These are phyloP conservation scores for Sinhomidia bicolor DNA, from an alignment of 2,888 invertebrate species.

Conservation along the genomic window DNA sequence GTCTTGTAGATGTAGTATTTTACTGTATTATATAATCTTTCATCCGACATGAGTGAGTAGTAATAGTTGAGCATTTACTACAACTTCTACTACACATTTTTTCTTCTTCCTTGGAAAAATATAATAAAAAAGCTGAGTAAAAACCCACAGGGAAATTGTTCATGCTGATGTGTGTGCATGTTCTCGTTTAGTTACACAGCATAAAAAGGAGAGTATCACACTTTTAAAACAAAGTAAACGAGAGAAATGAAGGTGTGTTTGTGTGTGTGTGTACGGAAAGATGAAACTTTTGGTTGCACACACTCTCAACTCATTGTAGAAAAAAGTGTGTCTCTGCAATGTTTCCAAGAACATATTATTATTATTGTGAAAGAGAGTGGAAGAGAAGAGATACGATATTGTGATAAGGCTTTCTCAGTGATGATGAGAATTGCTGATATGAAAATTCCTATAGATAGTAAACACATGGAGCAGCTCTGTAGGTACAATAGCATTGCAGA, in stretches of 20 bases:
- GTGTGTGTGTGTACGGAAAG: too few relatives aligned
- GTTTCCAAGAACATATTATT: background rate
- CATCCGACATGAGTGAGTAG: conserved; percentile 64
- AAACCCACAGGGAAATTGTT: conserved; percentile 49
- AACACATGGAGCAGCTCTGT: too few relatives aligned
- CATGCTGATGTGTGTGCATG: background rate
- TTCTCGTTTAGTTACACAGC: background rate
- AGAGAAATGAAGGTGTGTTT: background rate
- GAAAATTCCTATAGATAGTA: conserved; percentile 10
- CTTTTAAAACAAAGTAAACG: conserved; percentile 1
- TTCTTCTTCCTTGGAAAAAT: background rate
- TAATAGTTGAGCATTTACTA: conserved; percentile 44
- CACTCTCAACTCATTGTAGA: conserved; percentile 1
- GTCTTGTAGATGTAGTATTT: conserved; percentile 39
- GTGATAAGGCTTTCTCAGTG: background rate
- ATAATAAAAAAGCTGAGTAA: background rate
- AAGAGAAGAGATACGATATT: background rate
- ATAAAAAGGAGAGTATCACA: background rate
- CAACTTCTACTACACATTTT: conserved; percentile 14
- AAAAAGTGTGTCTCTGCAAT: background rate
- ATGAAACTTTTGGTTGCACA: too few relatives aligned
- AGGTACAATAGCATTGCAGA: background rate
- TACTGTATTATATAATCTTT: conserved; percentile 54
- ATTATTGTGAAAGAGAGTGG: background rate
- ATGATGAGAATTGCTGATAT: background rate